phyloP scores from a whole-genome alignment of 2,113 vertebrate species.

The Leucopsar rothschildi region DNA sequence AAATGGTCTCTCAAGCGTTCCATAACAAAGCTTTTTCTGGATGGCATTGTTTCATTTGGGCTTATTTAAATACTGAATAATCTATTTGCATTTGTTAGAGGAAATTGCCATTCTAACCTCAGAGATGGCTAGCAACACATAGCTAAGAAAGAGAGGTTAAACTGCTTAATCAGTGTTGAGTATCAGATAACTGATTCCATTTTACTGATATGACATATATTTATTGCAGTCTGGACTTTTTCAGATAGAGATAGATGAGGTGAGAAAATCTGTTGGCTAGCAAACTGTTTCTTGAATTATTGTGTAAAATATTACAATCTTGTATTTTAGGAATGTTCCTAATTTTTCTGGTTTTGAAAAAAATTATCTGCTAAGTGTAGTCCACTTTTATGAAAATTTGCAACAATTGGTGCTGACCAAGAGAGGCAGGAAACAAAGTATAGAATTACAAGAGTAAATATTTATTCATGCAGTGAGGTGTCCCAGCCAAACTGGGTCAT shows the following conservation, averaged over 20 bases:
- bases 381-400: neutral
- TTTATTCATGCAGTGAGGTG: neutral
- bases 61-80: neutral
- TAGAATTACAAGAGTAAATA: neutral
- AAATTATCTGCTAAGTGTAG: accelerated
- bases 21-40: neutral
- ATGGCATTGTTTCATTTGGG: neutral
- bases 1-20: neutral
- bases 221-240: neutral
- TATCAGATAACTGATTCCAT: neutral
- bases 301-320: neutral
- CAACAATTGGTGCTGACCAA: neutral
- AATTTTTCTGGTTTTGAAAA: neutral
- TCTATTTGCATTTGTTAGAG: neutral
- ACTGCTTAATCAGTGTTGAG: neutral
- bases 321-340: neutral
- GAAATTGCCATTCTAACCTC: neutral
- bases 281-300: neutral
- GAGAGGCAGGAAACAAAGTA: neutral
- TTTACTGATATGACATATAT: neutral
- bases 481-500: neutral
- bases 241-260: neutral
- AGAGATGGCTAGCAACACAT: neutral
- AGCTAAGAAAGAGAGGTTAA: neutral
- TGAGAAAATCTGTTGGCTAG: neutral